Base-by-base conservation (phyloP, 2,888 invertebrate species). In the Eumerus sabulonum region DNA sequence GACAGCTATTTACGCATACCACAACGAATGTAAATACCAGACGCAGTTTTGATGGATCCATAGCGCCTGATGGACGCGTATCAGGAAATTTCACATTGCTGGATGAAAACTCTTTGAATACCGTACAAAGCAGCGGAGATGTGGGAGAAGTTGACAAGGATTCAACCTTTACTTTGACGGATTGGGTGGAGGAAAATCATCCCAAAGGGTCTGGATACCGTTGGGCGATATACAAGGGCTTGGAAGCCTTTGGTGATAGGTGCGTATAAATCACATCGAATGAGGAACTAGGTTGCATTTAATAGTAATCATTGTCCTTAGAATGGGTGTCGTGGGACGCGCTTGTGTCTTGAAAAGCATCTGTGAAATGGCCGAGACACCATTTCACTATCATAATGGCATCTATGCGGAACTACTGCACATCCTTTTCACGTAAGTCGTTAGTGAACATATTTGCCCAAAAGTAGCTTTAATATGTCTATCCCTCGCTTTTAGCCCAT, bases 341-440 rank as follows among this genome's bases (percentile, higher is more conserved):
- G 91, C 92, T 40, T 95, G 94, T 88, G 87, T 94, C 83, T 88
- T 94, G 82, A 91, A 93, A 85, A 91, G 92, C 83, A 93, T 95
- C 85, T 94, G 94, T 86, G 94, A 94, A 87, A 91, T 92, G n/a
- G 92, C 94, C 0, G 91, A 92, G 86, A 90, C 91, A 74, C 91
- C 93, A 74, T 92, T 94, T 84, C 91, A 91, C 82, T 90, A 91
- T 85, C 91, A 92, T 84, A 92, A 92, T 84, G 93, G 94, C 50
- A 90, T 95, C 84, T 91, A 93, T 82, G 93, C 93, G 57, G 92
- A 94, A 90, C 90, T 94, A 85, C 90, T 94, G 83, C 93, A 94
- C 90, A 92, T 94, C 83, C 87, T 94, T 86, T 91, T 95, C 86
- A 93, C 93, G 93, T 93, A 90, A 92, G 92, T 90, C 16, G 27